Evolutionary conservation across 2,888 invertebrate species (phyloP).

Genomic region (Coelinius sp.): DNA sequence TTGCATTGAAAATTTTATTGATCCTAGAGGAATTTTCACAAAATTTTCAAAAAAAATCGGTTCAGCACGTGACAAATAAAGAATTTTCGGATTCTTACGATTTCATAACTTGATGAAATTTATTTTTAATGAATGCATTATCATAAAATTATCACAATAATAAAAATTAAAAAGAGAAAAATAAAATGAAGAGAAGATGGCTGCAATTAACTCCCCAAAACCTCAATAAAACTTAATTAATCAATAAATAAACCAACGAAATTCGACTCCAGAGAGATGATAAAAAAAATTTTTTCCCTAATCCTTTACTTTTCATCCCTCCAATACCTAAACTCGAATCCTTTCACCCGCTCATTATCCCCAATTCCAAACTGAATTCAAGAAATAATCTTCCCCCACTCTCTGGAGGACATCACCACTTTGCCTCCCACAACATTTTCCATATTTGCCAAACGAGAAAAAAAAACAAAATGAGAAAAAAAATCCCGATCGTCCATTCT

Average conservation of each 20-base stretch:
- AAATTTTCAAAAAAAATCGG: too few species aligned
- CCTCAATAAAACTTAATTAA: neutral
- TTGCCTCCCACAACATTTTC: neutral
- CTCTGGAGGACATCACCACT: neutral
- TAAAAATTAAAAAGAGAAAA: neutral
- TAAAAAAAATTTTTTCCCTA: neutral
- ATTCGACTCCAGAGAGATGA: neutral
- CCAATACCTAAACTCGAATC: neutral
- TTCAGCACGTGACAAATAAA: too few species aligned
- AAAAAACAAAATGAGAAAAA: neutral
- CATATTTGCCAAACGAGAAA: neutral
- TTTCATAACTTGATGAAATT: too few species aligned
- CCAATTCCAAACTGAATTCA: neutral
- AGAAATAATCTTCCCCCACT: neutral
- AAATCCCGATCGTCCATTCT: slow-evolving; percentile 24
- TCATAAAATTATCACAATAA: neutral
- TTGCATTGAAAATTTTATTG: too few species aligned
- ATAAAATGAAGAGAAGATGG: neutral
- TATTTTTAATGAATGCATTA: neutral
- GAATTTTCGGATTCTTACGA: too few species aligned
- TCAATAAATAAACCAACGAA: neutral
- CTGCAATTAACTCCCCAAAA: neutral
- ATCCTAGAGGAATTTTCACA: too few species aligned
- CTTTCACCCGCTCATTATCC: neutral
- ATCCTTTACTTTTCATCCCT: neutral